Evolutionary conservation across 2,113 vertebrate species (phyloP).

Genomic region (Falco punctatus): DNA sequence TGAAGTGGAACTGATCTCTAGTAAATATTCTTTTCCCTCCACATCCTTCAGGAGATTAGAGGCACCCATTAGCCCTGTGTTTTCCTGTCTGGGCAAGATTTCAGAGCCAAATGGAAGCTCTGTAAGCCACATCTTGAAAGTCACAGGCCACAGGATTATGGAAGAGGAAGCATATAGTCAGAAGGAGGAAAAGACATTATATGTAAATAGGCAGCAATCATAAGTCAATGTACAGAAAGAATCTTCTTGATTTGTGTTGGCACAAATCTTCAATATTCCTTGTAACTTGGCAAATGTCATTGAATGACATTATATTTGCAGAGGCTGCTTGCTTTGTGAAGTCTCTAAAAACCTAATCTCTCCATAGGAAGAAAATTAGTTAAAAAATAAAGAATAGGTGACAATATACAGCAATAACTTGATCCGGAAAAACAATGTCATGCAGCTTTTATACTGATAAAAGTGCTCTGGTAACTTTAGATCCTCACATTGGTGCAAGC

Average conservation of each 20-base stretch:
- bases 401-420: not conserved
- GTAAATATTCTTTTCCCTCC: not conserved
- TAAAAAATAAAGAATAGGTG: not conserved
- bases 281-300: not conserved
- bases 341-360: not conserved
- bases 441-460: not conserved
- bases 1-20: not conserved
- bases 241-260: not conserved
- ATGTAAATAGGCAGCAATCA: not conserved
- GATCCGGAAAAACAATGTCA: not conserved
- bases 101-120: not conserved
- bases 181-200: not conserved
- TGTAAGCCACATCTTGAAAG: not conserved
- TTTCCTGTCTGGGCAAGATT: not conserved
- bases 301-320: not conserved
- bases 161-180: not conserved
- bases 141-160: not conserved
- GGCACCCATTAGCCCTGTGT: not conserved
- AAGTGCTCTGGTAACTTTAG: not conserved
- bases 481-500: not conserved
- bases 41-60: not conserved
- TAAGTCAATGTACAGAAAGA: not conserved
- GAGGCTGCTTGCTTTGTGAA: not conserved
- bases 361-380: not conserved
- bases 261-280: not conserved